phyloP scores from a whole-genome alignment of 2,797 vertebrate genomes.

The Myioborus miniatus region DNA sequence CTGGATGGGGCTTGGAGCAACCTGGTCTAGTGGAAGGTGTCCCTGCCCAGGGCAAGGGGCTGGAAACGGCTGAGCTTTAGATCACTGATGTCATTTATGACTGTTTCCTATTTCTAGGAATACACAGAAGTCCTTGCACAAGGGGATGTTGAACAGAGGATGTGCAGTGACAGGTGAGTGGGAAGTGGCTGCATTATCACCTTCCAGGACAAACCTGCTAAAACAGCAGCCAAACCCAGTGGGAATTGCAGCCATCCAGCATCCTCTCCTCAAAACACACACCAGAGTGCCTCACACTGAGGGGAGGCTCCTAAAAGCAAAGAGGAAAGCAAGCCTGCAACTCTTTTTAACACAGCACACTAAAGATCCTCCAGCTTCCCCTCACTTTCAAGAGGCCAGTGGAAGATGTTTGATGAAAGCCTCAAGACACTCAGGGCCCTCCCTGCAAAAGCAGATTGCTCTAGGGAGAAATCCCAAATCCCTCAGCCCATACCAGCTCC shows the following conservation, averaged over 20 bases:
- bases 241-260: background rate
- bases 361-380: background rate
- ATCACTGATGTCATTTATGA: background rate
- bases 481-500: background rate
- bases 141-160: background rate
- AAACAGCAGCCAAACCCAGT: background rate
- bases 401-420: background rate
- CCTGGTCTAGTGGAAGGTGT: background rate
- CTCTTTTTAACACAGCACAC: background rate
- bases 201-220: background rate
- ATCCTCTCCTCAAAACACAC: background rate
- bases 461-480: background rate
- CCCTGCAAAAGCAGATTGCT: background rate
- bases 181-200: background rate
- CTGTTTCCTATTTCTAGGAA: background rate
- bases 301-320: background rate
- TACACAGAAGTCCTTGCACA: accelerated
- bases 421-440: background rate
- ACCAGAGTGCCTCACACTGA: background rate
- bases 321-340: background rate
- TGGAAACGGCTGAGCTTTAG: background rate
- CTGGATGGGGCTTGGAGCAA: background rate
- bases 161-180: accelerated
- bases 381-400: background rate
- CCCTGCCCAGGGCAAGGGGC: background rate